phyloP scores from a whole-genome alignment of 2,113 vertebrate genomes.

The Chaetodon auriga region DNA sequence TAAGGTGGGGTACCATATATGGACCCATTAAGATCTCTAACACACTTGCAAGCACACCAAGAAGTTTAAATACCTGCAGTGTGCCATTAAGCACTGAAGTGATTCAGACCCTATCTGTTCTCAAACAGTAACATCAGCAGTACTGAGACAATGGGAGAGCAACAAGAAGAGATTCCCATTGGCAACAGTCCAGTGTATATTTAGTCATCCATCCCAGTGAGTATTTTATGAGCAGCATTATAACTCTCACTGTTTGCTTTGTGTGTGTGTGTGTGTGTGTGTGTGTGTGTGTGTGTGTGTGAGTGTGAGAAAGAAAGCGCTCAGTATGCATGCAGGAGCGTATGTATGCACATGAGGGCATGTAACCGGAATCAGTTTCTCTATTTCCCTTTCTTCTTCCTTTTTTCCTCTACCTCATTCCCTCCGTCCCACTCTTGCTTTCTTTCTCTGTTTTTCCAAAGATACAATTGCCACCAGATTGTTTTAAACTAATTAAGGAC shows the following conservation, averaged over 20 bases:
- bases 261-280: conserved; percentile 22
- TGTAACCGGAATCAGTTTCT: conserved; percentile 40
- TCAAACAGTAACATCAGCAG: conserved; percentile 55
- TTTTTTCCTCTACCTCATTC: conserved; percentile 54
- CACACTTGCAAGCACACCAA: not conserved
- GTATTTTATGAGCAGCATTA: conserved; percentile 51
- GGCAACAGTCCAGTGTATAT: conserved; percentile 78
- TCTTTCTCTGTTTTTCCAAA: conserved; percentile 3
- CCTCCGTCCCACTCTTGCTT: conserved; percentile 17
- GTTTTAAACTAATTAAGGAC: conserved; percentile 21
- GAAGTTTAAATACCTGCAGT: not conserved
- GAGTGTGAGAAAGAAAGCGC: not conserved
- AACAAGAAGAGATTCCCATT: conserved; percentile 76
- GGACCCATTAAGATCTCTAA: not conserved
- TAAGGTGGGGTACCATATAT: not conserved
- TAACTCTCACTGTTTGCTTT: conserved; percentile 51
- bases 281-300: not conserved
- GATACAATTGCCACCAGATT: conserved; percentile 23
- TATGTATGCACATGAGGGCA: conserved; percentile 26
- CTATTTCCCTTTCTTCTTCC: conserved; percentile 24
- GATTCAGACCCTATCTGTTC: conserved; percentile 14
- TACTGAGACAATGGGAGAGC: conserved; percentile 69
- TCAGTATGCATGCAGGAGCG: not conserved
- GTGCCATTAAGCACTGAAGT: conserved; percentile 24
- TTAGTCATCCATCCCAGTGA: conserved; percentile 73